These are phyloP conservation scores for Fabriciana adippe DNA, from an alignment of 2,888 invertebrate genomes.

Conservation along the genomic window DNA sequence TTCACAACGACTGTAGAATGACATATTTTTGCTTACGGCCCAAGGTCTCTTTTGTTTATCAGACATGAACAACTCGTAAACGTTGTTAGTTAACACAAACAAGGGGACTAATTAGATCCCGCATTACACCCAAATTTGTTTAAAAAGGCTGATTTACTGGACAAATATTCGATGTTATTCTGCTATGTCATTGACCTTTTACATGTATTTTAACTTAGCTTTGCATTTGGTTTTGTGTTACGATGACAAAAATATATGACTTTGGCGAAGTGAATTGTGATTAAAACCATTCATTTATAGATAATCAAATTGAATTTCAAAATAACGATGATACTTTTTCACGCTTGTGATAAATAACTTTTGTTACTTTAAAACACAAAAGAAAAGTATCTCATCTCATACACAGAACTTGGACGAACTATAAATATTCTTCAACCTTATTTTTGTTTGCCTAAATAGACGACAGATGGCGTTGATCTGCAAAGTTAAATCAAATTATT, in stretches of 20 bases:
- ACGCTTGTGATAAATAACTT: too few species aligned
- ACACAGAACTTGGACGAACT: not conserved
- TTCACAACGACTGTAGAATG: not conserved
- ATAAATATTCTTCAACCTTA: not conserved
- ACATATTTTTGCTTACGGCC: not conserved
- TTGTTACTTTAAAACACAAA: too few species aligned
- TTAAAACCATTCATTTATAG: too few species aligned
- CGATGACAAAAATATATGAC: not conserved
- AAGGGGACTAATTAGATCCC: slow-evolving; percentile 32
- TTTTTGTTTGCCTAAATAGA: slow-evolving; percentile 13
- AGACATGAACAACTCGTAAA: slow-evolving; percentile 4
- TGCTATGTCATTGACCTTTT: slow-evolving; percentile 18
- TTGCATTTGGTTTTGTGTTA: not conserved
- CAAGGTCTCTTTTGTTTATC: not conserved
- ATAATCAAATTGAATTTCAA: too few species aligned
- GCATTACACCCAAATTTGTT: slow-evolving; percentile 23
- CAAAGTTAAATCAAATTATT: too few species aligned
- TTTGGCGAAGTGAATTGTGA: not conserved
- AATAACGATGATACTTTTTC: too few species aligned
- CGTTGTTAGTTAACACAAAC: slow-evolving; percentile 28
- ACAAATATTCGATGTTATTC: slow-evolving; percentile 27
- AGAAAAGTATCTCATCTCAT: too few species aligned
- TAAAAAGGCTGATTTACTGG: slow-evolving; percentile 11
- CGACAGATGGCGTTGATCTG: too few species aligned
- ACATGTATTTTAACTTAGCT: too few species aligned